Evolutionary conservation across 2,797 vertebrate species (phyloP), one percentile per base, ranked within the genome.

Genomic region (Podarcis siculus): DNA sequence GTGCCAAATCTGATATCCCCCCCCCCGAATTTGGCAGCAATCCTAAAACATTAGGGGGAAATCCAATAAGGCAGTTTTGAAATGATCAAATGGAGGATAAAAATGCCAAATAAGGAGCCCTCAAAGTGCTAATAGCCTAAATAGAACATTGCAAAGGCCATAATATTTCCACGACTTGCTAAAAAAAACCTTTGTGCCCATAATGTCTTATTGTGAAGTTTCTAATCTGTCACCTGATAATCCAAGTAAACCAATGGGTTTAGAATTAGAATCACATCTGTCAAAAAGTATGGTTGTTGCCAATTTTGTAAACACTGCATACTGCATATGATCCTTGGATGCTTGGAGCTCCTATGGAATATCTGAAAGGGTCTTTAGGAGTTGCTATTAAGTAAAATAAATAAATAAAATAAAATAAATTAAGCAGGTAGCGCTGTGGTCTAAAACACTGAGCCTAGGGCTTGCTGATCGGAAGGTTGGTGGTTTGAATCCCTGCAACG

Each of bases 91-190:
- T 69, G 73, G 39, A 78, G 73, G 61, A 39, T 83, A 69, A 67
- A 78, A 83, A 58, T 78, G 45, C 9, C 67, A 64, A 73, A 78
- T 78, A 32, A 69, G 78, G 80, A 77, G 80, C 77, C 32, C 58
- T 77, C 75, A 77, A 67, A 77, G 42, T 76, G 80, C 42, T 82
- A 82, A 82, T 87, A 45, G 72, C 37, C 37, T 77, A 77, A 80
- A 77, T 19, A 66, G 32, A 32, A 82, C 6, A 67, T 76, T 87
- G 42, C 30, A 72, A 87, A 82, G n/a, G 32, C 72, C 39, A 55
- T 82, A 87, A 77, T 67, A 77, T 87, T 87, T 87, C 55, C 86
- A 83, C 67, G 80, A 49, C 49, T 78, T 87, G 25, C 32, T 73
- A 30, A 25, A 69, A 66, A 79, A 75, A 75, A 13, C 10, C 12